These are phyloP conservation scores for Rhynchotus rufescens DNA, from an alignment of 2,797 vertebrate genomes.

Conservation along the genomic window DNA sequence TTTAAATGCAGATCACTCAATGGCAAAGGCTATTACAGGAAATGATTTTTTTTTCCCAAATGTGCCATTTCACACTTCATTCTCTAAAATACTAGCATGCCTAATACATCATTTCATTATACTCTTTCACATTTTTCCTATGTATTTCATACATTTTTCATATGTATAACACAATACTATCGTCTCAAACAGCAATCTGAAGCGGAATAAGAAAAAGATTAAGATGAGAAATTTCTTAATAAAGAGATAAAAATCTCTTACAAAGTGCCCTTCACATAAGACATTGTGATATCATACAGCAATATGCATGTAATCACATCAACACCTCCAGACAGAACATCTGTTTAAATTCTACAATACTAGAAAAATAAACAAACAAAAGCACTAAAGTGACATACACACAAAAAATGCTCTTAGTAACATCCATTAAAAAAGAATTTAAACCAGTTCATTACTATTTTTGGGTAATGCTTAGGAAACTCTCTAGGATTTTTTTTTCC, in stretches of 20 bases:
- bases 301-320: not conserved
- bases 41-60: not conserved
- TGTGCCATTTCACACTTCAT: not conserved
- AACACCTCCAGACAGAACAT: not conserved
- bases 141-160: not conserved
- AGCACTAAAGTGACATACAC: not conserved
- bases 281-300: not conserved
- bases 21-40: not conserved
- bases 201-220: not conserved
- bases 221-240: not conserved
- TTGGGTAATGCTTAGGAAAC: constrained; percentile 36
- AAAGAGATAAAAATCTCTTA: not conserved
- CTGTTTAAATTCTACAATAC: not conserved
- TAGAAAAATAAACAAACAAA: not conserved
- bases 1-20: not conserved
- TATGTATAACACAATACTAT: not conserved
- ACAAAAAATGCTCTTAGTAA: not conserved
- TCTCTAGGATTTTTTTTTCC: not conserved
- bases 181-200: not conserved
- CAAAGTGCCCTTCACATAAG: not conserved
- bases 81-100: not conserved
- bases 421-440: constrained; percentile 5
- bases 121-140: not conserved
- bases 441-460: constrained; percentile 44
- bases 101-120: not conserved